Conservation (phyloP, 2,888 invertebrate genomes). For the Achlya flavicornis region DNA sequence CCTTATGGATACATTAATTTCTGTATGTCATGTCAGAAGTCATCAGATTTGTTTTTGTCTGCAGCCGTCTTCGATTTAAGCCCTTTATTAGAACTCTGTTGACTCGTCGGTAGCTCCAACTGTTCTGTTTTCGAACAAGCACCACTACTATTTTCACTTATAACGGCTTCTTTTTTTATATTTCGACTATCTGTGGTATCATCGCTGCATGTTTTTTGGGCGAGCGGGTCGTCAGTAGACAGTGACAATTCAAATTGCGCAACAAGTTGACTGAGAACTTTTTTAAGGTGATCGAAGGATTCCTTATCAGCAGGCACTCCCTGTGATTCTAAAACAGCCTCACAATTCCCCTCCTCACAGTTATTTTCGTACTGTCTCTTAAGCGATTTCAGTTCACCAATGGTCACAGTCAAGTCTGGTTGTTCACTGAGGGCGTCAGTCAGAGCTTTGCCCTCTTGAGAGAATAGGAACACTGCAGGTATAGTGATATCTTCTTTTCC, state of each 20-base stretch:
- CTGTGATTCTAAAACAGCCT: conserved; percentile 41
- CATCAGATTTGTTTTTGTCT: conserved; percentile 32
- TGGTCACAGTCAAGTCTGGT: conserved; percentile 81
- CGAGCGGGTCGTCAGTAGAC: conserved; percentile 47
- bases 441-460: conserved; percentile 89
- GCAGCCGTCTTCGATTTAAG: conserved; percentile 18
- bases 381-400: conserved; percentile 76
- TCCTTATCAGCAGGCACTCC: conserved; percentile 50
- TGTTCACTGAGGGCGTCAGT: conserved; percentile 82
- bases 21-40: conserved; percentile 38
- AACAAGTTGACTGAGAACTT: conserved; percentile 68
- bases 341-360: conserved; percentile 57
- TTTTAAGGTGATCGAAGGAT: conserved; percentile 73
- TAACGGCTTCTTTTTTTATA: conserved; percentile 34
- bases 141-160: conserved; percentile 21
- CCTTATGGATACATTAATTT: neutral
- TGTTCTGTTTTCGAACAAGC: conserved; percentile 19
- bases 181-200: conserved; percentile 33
- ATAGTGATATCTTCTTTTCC: conserved; percentile 93
- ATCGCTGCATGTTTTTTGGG: conserved; percentile 33
- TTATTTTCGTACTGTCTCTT: conserved; percentile 50
- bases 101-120: neutral
- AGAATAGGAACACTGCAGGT: conserved; percentile 95
- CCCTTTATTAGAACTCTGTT: neutral
- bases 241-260: conserved; percentile 69